Conservation (phyloP, 2,113 vertebrate genomes). For the Pachypanchax playfairii region DNA sequence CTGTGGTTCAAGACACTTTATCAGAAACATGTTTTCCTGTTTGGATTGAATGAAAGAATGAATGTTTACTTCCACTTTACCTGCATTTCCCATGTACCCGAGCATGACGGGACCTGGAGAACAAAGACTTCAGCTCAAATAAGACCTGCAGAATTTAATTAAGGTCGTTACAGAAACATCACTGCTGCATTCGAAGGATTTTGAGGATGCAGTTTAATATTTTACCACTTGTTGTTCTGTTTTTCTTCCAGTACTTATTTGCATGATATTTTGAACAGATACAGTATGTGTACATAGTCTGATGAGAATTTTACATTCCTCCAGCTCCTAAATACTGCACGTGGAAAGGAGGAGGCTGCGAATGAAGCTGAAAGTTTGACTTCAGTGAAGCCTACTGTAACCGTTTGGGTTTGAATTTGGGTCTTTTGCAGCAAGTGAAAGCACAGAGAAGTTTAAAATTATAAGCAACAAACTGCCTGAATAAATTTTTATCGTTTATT, state of each 20-base stretch:
- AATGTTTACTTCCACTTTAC: constrained; percentile 59
- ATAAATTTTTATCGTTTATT: constrained; percentile 38
- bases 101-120: constrained; percentile 62
- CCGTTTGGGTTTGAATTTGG: constrained; percentile 51
- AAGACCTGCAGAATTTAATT: constrained; percentile 37
- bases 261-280: constrained; percentile 73
- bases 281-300: constrained; percentile 69
- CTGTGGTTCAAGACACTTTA: constrained; percentile 45
- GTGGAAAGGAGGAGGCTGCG: constrained; percentile 25
- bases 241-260: constrained; percentile 72
- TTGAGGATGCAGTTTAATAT: constrained; percentile 58
- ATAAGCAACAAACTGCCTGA: constrained; percentile 69
- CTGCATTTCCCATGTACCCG: constrained; percentile 53
- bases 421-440: constrained; percentile 45
- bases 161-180: constrained; percentile 39
- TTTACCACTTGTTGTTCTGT: constrained; percentile 59
- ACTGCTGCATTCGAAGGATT: constrained; percentile 45
- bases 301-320: constrained; percentile 67
- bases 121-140: constrained; percentile 43
- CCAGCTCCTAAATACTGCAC: constrained; percentile 23
- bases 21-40: constrained; percentile 47
- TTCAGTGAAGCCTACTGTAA: constrained; percentile 72
- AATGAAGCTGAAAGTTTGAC: constrained; percentile 66
- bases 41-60: constrained; percentile 60
- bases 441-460: constrained; percentile 51